These are phyloP conservation scores for Ladona fulva DNA, from an alignment of 1,140 invertebrate genomes.

Conservation along the genomic window DNA sequence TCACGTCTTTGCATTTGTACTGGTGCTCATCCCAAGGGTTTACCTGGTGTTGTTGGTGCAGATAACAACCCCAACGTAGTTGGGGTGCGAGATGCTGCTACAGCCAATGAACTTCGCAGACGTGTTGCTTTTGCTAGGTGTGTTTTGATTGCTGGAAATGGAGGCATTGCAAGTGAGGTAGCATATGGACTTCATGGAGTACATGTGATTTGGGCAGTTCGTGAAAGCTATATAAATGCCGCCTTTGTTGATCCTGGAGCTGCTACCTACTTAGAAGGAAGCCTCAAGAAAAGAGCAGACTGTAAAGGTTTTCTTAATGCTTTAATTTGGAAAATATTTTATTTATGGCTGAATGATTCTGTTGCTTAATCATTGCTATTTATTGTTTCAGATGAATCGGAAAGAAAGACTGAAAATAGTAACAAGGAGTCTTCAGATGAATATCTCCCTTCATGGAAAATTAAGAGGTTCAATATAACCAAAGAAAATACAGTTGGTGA, in stretches of 20 bases:
- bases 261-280: conserved; percentile 36
- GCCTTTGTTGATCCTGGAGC: conserved; percentile 95
- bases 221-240: conserved; percentile 83
- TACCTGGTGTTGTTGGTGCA: conserved; percentile 42
- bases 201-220: conserved; percentile 73
- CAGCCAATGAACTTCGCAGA: conserved; percentile 68
- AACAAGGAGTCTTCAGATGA: neutral
- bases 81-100: conserved; percentile 93
- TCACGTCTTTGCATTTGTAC: conserved; percentile 82
- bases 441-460: conserved; percentile 41
- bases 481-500: conserved; percentile 34
- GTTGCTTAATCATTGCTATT: no score
- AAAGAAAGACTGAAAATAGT: no score
- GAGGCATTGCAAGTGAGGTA: conserved; percentile 94
- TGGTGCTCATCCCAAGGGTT: conserved; percentile 67
- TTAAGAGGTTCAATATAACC: conserved; percentile 54
- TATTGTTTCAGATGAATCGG: no score
- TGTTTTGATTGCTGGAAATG: conserved; percentile 87
- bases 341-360: no score
- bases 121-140: conserved; percentile 55
- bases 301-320: no score
- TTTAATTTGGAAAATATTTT: no score
- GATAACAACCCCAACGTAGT: conserved; percentile 58
- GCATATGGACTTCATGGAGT: conserved; percentile 77
- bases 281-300: neutral